phyloP scores from a whole-genome alignment of 2,113 vertebrate species.

The Mustelus asterias region DNA sequence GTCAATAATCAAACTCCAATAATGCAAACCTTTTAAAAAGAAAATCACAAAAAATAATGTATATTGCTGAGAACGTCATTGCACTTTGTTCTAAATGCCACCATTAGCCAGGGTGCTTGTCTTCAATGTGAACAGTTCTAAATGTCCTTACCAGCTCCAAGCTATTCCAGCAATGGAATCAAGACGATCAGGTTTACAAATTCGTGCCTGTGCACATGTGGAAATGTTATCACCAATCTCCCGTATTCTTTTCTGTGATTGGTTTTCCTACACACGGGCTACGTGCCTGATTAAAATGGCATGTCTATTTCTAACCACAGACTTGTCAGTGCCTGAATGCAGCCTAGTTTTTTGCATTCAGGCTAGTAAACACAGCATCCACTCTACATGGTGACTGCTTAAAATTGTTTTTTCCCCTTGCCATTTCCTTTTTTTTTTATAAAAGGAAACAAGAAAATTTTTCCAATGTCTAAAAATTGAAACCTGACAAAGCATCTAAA shows the following conservation, averaged over 20 bases:
- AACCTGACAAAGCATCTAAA: not conserved
- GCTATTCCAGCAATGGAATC: not conserved
- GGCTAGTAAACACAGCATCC: not conserved
- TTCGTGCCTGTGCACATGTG: not conserved
- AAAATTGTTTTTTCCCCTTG: not conserved
- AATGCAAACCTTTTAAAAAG: not conserved
- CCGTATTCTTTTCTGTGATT: too few relatives aligned
- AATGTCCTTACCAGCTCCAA: not conserved
- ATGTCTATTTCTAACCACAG: not conserved
- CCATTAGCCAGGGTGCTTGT: not conserved
- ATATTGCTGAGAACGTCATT: not conserved
- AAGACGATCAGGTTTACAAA: not conserved
- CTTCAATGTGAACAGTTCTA: not conserved
- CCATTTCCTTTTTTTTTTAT: not conserved
- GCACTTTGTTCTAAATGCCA: not conserved
- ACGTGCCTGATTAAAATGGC: not conserved
- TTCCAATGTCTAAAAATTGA: not conserved
- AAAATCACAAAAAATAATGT: not conserved
- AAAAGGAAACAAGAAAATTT: not conserved
- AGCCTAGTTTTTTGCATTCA: not conserved
- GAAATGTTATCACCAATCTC: not conserved
- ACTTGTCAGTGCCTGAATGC: not conserved
- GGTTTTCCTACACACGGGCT: not conserved
- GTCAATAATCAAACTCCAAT: not conserved
- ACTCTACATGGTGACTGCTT: not conserved